phyloP scores from a whole-genome alignment of 2,113 vertebrate species.

The Nothoprocta pentlandii region DNA sequence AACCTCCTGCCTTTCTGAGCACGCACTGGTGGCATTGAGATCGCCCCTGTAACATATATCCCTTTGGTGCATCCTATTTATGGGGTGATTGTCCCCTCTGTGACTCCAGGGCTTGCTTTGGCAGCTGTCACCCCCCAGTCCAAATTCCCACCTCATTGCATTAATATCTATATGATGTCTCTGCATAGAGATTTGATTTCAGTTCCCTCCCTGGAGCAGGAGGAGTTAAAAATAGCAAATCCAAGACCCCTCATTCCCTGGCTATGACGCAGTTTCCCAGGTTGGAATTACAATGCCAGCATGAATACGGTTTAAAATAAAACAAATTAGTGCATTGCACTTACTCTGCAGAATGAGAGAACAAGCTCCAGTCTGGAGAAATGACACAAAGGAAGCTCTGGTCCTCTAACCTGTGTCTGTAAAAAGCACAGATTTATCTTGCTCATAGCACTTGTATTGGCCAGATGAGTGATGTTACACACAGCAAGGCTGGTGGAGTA shows the following conservation, averaged over 20 bases:
- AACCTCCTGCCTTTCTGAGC: neutral
- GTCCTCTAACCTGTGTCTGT: neutral
- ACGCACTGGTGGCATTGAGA: neutral
- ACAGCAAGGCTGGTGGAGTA: neutral
- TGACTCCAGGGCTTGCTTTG: conserved; percentile 28
- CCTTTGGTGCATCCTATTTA: conserved; percentile 28
- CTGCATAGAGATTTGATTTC: conserved; percentile 43
- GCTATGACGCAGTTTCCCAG: conserved; percentile 37
- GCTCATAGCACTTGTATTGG: neutral
- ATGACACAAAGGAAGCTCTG: neutral
- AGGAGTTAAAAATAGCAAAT: conserved; percentile 66
- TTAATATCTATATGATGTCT: neutral
- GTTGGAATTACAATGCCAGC: conserved; percentile 47
- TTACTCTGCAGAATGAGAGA: neutral
- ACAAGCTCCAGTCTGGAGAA: neutral
- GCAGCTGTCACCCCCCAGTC: conserved; percentile 54
- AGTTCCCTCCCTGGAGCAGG: neutral
- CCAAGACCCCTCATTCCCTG: conserved; percentile 51
- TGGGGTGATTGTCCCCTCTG: conserved; percentile 40
- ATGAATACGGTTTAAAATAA: conserved; percentile 53
- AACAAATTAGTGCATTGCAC: neutral
- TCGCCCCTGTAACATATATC: conserved; percentile 28
- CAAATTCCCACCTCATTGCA: conserved; percentile 31
- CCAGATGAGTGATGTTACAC: neutral
- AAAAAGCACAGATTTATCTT: neutral